phyloP scores from a whole-genome alignment of 1,140 invertebrate species.

The Goniozus legneri region DNA sequence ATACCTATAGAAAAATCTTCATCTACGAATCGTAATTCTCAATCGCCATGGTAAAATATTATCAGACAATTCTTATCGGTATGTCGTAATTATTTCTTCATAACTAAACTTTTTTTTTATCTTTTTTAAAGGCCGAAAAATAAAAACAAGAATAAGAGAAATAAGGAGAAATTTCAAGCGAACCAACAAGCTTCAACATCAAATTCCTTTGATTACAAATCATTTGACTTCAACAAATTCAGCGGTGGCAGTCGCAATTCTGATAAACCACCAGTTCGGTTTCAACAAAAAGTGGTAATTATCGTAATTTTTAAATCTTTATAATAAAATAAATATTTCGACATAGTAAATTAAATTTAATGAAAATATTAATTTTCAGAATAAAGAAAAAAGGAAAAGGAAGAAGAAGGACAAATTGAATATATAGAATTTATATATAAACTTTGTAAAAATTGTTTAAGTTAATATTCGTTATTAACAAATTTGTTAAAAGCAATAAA shows the following conservation, averaged over 20 bases:
- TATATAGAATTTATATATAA: constrained; percentile 7
- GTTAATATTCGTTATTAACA: neutral
- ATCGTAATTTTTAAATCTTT: constrained; percentile 19
- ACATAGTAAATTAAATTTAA: neutral
- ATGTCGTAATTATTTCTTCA: constrained; percentile 1
- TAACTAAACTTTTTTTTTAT: constrained; percentile 11
- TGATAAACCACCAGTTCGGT: neutral
- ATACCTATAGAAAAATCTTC: neutral
- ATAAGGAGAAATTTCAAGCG: constrained; percentile 21
- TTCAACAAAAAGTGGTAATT: constrained; percentile 19
- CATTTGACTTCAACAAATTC: constrained; percentile 41
- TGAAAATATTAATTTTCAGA: constrained; percentile 6
- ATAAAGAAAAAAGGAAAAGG: constrained; percentile 7
- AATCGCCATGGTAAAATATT: neutral
- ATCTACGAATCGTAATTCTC: neutral
- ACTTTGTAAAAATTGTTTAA: neutral
- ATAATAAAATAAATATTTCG: neutral
- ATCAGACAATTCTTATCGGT: neutral
- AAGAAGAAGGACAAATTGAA: constrained; percentile 22
- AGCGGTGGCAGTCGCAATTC: constrained; percentile 39
- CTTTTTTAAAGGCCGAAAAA: constrained; percentile 18
- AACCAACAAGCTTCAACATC: constrained; percentile 33
- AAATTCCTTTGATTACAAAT: constrained; percentile 34
- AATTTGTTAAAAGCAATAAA: neutral
- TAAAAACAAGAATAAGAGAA: constrained; percentile 18